Evolutionary conservation across 2,113 vertebrate genomes (phyloP).

Genomic region (Nanorana parkeri): DNA sequence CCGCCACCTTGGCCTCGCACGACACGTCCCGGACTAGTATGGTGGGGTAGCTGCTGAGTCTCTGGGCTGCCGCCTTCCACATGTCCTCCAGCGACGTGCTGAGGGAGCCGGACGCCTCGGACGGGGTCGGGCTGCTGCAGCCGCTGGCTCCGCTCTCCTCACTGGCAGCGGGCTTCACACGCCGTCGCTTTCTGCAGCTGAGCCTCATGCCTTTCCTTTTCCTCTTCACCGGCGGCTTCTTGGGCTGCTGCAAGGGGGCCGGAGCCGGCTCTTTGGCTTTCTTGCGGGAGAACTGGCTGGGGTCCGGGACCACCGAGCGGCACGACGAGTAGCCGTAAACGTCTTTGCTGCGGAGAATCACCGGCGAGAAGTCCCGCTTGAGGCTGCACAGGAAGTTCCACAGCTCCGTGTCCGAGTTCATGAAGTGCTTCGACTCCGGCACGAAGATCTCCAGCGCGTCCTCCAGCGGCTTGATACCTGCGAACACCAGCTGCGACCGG

Average conservation of each 20-base stretch:
- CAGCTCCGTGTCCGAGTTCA: constrained; percentile 80
- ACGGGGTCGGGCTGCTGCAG: constrained; percentile 29
- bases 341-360: constrained; percentile 80
- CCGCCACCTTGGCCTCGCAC: constrained; percentile 70
- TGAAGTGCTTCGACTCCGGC: constrained; percentile 79
- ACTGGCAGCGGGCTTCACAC: constrained; percentile 12
- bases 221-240: constrained; percentile 52
- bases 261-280: constrained; percentile 26
- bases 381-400: constrained; percentile 83
- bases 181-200: constrained; percentile 17
- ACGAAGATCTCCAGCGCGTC: constrained; percentile 79
- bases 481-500: constrained; percentile 75
- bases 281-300: constrained; percentile 49
- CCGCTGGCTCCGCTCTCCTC: constrained; percentile 19
- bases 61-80: constrained; percentile 73
- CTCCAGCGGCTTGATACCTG: constrained; percentile 74
- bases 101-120: not conserved
- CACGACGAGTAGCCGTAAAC: constrained; percentile 79
- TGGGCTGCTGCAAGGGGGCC: constrained; percentile 58
- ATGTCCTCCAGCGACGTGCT: constrained; percentile 72
- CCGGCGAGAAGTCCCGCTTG: constrained; percentile 78
- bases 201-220: constrained; percentile 26
- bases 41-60: constrained; percentile 70
- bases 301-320: constrained; percentile 74
- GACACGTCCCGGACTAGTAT: constrained; percentile 74